These are phyloP conservation scores for Rafetus swinhoei DNA, from an alignment of 2,113 vertebrate genomes.

Conservation along the genomic window DNA sequence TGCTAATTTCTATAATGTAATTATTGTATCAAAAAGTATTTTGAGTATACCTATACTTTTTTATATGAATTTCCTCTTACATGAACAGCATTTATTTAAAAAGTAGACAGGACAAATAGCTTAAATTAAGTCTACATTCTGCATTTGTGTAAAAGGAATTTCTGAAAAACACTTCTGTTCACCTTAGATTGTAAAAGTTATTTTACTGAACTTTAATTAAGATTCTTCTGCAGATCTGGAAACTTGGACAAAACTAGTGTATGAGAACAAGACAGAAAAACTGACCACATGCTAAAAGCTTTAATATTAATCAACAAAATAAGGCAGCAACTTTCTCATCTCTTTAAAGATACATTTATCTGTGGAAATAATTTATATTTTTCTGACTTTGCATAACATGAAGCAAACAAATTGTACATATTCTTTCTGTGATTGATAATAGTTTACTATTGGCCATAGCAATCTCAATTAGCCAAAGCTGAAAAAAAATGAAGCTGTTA, in stretches of 20 bases:
- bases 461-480: background rate
- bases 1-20: background rate
- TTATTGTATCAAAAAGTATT: background rate
- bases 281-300: background rate
- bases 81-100: background rate
- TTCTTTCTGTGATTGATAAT: background rate
- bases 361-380: background rate
- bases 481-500: accelerated
- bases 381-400: background rate
- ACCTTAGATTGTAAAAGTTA: background rate
- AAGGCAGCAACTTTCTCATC: background rate
- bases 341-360: background rate
- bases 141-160: background rate
- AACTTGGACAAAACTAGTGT: background rate
- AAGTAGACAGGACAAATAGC: background rate
- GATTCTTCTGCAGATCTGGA: background rate
- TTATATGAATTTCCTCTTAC: background rate
- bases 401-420: background rate
- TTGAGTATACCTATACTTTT: background rate
- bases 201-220: background rate
- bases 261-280: background rate
- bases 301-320: background rate
- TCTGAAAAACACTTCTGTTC: background rate
- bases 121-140: background rate
- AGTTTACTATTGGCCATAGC: background rate